Percentiles rank a stretch among this genome's conserved stretches.
phyloP scores from a whole-genome alignment of 2,113 vertebrate species.

The Chaetodon trifascialis region DNA sequence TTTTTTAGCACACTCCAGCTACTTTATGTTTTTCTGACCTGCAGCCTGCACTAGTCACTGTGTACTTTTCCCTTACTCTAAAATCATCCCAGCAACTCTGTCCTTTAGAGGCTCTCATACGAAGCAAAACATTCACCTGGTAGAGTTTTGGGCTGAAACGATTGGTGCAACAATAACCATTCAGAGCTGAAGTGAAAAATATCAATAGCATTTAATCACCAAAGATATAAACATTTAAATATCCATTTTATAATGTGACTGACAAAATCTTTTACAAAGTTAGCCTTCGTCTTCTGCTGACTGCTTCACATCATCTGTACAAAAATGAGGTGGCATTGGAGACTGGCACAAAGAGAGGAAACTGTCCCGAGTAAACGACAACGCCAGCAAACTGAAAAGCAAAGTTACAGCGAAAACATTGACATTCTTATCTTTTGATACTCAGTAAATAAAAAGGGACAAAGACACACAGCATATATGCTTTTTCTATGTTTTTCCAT shows the following conservation, averaged over 20 bases:
- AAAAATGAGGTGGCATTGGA: constrained; percentile 83
- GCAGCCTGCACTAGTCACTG: neutral
- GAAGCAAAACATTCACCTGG: neutral
- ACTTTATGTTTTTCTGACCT: neutral
- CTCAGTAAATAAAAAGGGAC: constrained; percentile 55
- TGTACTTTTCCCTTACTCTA: no score
- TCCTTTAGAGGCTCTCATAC: no score
- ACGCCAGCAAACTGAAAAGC: constrained; percentile 72
- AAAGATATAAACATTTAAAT: constrained; percentile 86
- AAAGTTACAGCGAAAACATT: constrained; percentile 72
- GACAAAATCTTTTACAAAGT: constrained; percentile 86
- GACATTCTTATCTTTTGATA: constrained; percentile 66
- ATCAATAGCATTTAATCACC: constrained; percentile 87
- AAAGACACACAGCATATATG: constrained; percentile 25
- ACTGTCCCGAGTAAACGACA: constrained; percentile 72
- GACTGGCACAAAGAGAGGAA: constrained; percentile 80
- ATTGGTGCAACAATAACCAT: constrained; percentile 33
- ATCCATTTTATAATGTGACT: constrained; percentile 80
- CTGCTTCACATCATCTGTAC: constrained; percentile 80
- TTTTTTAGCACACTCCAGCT: neutral
- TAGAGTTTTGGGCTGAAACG: neutral
- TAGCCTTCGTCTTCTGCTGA: constrained; percentile 76
- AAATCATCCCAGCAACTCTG: no score
- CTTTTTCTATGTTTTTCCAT: constrained; percentile 41
- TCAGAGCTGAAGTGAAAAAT: constrained; percentile 85